Base-by-base conservation (phyloP, 92 coral and sea anemone species). In the Epizoanthus fatuus region DNA sequence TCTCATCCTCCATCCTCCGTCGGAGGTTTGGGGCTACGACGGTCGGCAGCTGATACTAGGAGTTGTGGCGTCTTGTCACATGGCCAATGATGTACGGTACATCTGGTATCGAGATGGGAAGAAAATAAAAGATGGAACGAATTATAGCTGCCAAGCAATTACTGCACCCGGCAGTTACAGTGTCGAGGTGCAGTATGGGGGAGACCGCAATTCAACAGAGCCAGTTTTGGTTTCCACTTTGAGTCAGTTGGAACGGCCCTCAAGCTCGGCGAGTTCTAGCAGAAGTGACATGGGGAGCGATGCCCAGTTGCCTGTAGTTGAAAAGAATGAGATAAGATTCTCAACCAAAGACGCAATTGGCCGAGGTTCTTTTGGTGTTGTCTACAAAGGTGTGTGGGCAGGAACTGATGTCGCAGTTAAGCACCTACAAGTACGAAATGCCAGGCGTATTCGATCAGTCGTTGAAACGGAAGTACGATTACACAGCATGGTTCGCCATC, bases 1-100 rank as follows among this genome's bases (percentile, higher is more conserved):
- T 77, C 69, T 78, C 58, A 88, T 91, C 66, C 25, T 91, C 4
- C 94, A 91, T 55, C 86, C 77, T 20, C 92, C 93, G 2, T 90
- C 92, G 1, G 92, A 93, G 75, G 65, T 93, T 4, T 93, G 92
- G 94, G 94, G 91, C 11, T 93, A 91, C 69, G 96, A 91, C 56
- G 76, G 53, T 1, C 72, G 84, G 16, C 51, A 60, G 63, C 85
- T 91, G 4, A 72, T 88, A 11, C 57, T 91, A 51, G 94, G 86
- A 19, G 91, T 93, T 15, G 92, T 93, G 2, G 81, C 94, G 25
- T 87, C 90, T 3, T 90, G 84, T 69, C 87, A 86, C 76, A 58
- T 54, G 57, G 56, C 57, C 29, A 1, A 73, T 1, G 40, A 37
- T 65, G 81, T 67, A 4, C 69, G 66, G 63, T 90, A 86, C 63